Evolutionary conservation across 2,113 vertebrate species (phyloP), one percentile per base, ranked within the genome.

Genomic region (Oryzias melastigma): DNA sequence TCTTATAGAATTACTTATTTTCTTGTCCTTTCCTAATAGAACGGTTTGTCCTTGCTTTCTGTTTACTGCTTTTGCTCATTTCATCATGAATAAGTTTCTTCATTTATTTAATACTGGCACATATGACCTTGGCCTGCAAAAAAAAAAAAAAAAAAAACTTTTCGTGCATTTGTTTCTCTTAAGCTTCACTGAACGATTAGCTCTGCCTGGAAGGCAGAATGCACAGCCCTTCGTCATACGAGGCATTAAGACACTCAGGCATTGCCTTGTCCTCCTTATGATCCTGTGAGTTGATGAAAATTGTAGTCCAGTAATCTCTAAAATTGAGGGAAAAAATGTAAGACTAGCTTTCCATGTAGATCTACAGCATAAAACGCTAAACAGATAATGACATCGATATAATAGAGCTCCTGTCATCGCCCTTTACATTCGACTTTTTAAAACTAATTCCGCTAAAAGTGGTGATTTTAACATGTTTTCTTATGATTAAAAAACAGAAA

Each of bases 181-280:
- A 52, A 53, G 58, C 71, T 27, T 51, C 57, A 55, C 20, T 70
- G 45, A 70, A 25, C 19, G 14, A 62, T 80, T 54, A 49, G 46
- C 44, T 56, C 29, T 62, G 68, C 58, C 27, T 54, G 43, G 14
- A 54, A 76, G 48, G 14, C 43, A 7, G 16, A 59, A 56, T 52
- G 42, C 3, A 24, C 1, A 45, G 27, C 41, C 68, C 62, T 42
- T 54, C 17, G 59, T 62, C 54, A 64, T 60, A 20, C 46, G 15
- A 74, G 41, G 45, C 41, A 35, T 53, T 58, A 71, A 59, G 42
- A 59, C n/a, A 7, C 5, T 25, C 58, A n/a, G 45, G 18, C 10
- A 14, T 18, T 27, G 55, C 29, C 10, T 58, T 62, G 62, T 65
- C 44, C 62, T 20, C 4, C 18, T n/a, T 18, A 62, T 35, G 62